phyloP scores from a whole-genome alignment of 1,140 invertebrate genomes.

The Drosophila miranda region DNA sequence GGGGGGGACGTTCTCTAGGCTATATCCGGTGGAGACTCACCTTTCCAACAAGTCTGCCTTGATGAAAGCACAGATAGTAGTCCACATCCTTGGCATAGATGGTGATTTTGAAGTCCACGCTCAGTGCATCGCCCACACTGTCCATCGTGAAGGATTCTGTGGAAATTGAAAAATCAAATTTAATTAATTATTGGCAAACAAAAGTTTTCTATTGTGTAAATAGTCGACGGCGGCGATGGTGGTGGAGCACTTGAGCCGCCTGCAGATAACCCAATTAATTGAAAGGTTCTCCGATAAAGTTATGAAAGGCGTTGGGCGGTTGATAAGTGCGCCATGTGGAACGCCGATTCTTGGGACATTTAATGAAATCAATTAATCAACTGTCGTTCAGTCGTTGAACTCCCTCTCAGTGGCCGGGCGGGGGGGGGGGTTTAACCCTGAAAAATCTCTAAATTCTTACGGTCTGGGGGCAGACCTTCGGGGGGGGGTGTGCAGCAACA shows the following conservation, averaged over 20 bases:
- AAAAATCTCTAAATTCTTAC: conserved; percentile 4
- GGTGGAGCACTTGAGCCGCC: conserved; percentile 40
- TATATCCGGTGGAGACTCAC: conserved; percentile 44
- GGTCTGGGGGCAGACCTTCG: conserved; percentile 48
- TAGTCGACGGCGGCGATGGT: conserved; percentile 39
- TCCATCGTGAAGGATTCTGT: conserved; percentile 72
- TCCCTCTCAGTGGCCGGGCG: neutral
- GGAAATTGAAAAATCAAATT: conserved; percentile 47
- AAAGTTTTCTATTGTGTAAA: conserved; percentile 55
- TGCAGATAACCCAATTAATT: conserved; percentile 78
- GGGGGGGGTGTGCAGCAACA: too few species aligned
- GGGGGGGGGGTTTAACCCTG: conserved; percentile 43
- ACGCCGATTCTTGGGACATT: conserved; percentile 7
- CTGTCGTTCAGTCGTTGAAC: conserved; percentile 51
- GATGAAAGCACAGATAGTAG: conserved; percentile 71
- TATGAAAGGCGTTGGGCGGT: conserved; percentile 53
- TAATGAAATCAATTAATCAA: conserved; percentile 41
- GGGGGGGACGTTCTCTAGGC: too few species aligned
- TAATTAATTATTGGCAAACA: conserved; percentile 70
- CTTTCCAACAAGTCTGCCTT: conserved; percentile 76
- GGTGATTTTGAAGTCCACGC: conserved; percentile 69
- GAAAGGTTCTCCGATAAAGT: conserved; percentile 77
- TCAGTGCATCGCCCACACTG: conserved; percentile 68
- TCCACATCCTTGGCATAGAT: conserved; percentile 73
- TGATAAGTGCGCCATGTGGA: conserved; percentile 50